Evolutionary conservation across 2,888 invertebrate genomes (phyloP).

Genomic region (Drosophila nigricruria): DNA sequence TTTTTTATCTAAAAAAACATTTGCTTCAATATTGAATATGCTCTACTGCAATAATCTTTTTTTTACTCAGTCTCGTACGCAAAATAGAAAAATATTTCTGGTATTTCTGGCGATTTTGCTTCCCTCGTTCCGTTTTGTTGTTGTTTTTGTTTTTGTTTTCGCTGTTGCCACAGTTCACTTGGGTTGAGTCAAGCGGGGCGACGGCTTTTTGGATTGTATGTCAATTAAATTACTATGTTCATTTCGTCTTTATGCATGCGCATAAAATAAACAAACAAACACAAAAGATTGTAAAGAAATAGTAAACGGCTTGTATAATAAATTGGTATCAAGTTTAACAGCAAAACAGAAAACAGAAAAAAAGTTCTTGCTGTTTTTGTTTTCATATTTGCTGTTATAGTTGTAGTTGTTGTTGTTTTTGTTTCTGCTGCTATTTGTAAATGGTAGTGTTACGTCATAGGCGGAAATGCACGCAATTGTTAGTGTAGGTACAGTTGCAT

Average conservation of each 20-base stretch:
- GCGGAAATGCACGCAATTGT: conserved; percentile 64
- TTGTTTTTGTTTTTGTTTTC: conserved; percentile 13
- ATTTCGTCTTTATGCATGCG: conserved; percentile 19
- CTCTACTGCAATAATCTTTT: conserved; percentile 58
- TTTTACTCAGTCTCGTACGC: conserved; percentile 72
- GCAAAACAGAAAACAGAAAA: conserved; percentile 31
- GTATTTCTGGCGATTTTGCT: conserved; percentile 63
- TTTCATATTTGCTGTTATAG: conserved; percentile 25
- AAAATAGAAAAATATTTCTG: conserved; percentile 68
- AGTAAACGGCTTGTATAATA: conserved; percentile 53
- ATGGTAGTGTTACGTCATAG: conserved; percentile 72
- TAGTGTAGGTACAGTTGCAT: conserved; percentile 56
- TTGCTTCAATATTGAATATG: conserved; percentile 46
- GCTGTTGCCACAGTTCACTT: conserved; percentile 38
- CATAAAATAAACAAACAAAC: conserved; percentile 33
- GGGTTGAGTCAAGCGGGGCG: conserved; percentile 44
- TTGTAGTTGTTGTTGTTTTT: conserved; percentile 16
- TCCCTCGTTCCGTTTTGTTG: conserved; percentile 49
- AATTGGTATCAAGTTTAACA: conserved; percentile 64
- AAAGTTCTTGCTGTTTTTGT: conserved; percentile 25
- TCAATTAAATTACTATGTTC: conserved; percentile 46
- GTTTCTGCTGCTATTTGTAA: conserved; percentile 51
- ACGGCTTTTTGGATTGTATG: conserved; percentile 39
- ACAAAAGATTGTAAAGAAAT: conserved; percentile 20
- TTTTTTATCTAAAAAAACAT: conserved; percentile 29